phyloP scores from a whole-genome alignment of 2,113 vertebrate species.

The Falcunculus frontatus region DNA sequence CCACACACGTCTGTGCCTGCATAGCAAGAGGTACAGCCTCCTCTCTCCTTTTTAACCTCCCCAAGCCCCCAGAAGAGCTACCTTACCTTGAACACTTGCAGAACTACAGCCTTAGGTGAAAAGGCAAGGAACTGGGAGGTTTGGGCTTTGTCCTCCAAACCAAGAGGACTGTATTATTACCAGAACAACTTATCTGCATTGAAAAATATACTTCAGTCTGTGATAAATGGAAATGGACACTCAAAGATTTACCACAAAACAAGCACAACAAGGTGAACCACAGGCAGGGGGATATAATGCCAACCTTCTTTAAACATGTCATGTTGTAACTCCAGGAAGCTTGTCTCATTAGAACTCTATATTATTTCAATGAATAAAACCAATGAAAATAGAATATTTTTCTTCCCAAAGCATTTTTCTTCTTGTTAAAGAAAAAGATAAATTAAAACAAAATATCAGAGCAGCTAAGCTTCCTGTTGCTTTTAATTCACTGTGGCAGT shows the following conservation, averaged over 20 bases:
- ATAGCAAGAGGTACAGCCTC: neutral
- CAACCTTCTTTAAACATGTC: neutral
- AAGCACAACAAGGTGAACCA: conserved; percentile 15
- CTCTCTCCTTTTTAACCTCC: neutral
- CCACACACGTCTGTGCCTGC: neutral
- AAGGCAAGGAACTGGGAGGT: neutral
- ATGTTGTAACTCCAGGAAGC: neutral
- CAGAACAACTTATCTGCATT: neutral
- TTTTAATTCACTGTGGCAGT: conserved; percentile 11
- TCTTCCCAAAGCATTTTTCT: neutral
- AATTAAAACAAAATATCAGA: neutral
- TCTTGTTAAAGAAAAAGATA: neutral
- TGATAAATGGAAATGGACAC: neutral
- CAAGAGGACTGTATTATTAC: neutral
- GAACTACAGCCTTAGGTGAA: neutral
- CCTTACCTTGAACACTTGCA: neutral
- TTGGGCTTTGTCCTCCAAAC: neutral
- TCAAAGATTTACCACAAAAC: neutral
- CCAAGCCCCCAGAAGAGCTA: neutral
- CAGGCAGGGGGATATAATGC: neutral
- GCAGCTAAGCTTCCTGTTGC: neutral
- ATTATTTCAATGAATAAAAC: neutral
- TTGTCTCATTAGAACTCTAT: neutral
- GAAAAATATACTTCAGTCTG: neutral
- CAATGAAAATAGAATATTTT: neutral